Base-by-base conservation (phyloP, 2,888 invertebrate species). In the Agrilus cyanescens region DNA sequence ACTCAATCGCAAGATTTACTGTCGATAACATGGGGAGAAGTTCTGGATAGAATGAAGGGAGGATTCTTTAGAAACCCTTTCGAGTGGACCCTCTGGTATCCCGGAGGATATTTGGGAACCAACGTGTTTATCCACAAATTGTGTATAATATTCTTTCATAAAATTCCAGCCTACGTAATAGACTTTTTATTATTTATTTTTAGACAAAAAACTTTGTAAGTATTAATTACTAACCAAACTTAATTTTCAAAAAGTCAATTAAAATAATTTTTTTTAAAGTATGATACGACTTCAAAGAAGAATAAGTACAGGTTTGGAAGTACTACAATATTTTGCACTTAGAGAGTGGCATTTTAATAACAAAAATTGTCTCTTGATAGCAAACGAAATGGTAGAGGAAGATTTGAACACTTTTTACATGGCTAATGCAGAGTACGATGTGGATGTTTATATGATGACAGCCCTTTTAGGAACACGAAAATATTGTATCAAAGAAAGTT, bases 11-110 rank as follows among this genome's bases (percentile, higher is more conserved):
- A 74, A 6, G 70, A 82, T 29, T 84, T 46, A 12, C 12, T 87
- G 47, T 78, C 85, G 0, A 65, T 91, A 38, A 80, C 82, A 0
- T 95, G 94, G 94, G 83, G 82, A 1, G 74, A 80, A 40, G 79
- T 87, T 35, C 69, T 90, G 43, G 75, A 79, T 40, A 71, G 73
- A 46, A 80, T 84, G 57, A 71, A 69, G 49, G 45, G 65, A 30
- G 66, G 71, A 49, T 69, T 78, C 0, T 69, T 75, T 40, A 75
- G 79, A 55, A 77, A 78, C 52, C 87, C 87, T 0, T 75, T 84
- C 57, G 78, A 82, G 41, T 73, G 79, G 32, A 76, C 80, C 20
- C 70, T 85, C 1, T 83, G 88, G 78, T 82, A 80, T 62, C 82
- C 82, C 0, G 80, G 80, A 10, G 85, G 85, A 0, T 74, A 75